Percentiles rank a stretch among this genome's conserved stretches.
Evolutionary conservation across 1,140 invertebrate species (phyloP).

Genomic region (Drosophila bipectinata): DNA sequence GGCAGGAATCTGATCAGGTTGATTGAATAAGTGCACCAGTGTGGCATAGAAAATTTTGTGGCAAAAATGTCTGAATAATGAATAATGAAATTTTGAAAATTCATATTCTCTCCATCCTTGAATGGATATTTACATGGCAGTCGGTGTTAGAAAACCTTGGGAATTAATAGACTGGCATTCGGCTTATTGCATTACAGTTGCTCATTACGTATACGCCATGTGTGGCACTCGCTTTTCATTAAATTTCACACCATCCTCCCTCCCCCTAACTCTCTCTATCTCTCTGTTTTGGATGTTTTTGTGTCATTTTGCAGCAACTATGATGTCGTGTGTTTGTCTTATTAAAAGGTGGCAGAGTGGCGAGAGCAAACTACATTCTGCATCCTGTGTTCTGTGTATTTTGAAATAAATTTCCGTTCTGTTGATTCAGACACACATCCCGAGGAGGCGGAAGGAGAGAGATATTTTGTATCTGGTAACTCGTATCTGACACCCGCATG

Average conservation of each 20-base stretch:
- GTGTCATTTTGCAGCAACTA: conserved; percentile 1
- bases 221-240: conserved; percentile 41
- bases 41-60: conserved; percentile 4
- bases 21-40: conserved; percentile 5
- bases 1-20: conserved; percentile 1
- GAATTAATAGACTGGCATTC: conserved; percentile 20
- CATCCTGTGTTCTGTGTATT: conserved; percentile 63
- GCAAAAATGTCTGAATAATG: conserved; percentile 17
- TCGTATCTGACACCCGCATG: conserved; percentile 65
- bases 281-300: neutral
- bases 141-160: neutral
- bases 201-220: conserved; percentile 42
- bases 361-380: conserved; percentile 28
- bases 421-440: conserved; percentile 56
- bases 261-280: neutral
- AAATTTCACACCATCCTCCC: conserved; percentile 6
- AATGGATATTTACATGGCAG: neutral
- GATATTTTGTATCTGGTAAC: conserved; percentile 44
- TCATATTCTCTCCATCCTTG: conserved; percentile 20
- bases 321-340: conserved; percentile 52
- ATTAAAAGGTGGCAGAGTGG: conserved; percentile 58
- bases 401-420: conserved; percentile 78
- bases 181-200: conserved; percentile 37
- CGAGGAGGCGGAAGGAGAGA: neutral
- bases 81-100: conserved; percentile 22